Base-by-base conservation (phyloP, 2,797 vertebrate genomes). In the Brachymystax lenok region DNA sequence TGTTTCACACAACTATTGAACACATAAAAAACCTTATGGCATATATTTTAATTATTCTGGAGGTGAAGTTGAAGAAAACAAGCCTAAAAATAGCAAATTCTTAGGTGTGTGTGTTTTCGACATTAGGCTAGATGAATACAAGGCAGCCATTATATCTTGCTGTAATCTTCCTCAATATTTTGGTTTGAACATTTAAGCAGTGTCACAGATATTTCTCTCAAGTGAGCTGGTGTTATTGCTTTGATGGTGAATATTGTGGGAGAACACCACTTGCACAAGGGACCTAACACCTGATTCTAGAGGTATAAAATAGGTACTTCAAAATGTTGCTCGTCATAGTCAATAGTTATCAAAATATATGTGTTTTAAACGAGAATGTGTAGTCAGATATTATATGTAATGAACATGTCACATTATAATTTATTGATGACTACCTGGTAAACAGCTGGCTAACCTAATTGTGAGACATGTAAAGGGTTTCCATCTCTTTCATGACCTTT, bases 1-100 rank as follows among this genome's bases (percentile, higher is more conserved):
- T 83, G 81, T 82, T 83, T 69, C 80, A 83, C 80, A 80, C 83
- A 78, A 75, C 67, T 79, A 81, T 87, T 88, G 67, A 85, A 80
- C 74, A 86, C 82, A 80, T 77, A 74, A 52, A 76, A 83, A 82
- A 74, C 66, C 64, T 78, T 85, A 56, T 84, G 78, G 30, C 70
- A 64, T 82, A 61, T 59, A 71, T 80, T 86, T 69, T 71, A 40
- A 74, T 54, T 77, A n/a, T 79, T 71, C 64, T 73, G 3, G 19
- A 75, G 21, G 64, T 83, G 74, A 70, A 74, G 76, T 73, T 81
- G 69, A 75, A 17, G 73, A 74, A 74, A 79, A 54, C n/a, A 78
- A 77, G 46, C 13, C 35, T 77, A 71, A 51, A 69, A 33, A 19
- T 81, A 6, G 75, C 76, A 21, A 66, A 5, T 66, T 24, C 61